These are phyloP conservation scores for Halocynthia roretzi DNA, from an alignment of 23 tunicate species.

Conservation along the genomic window DNA sequence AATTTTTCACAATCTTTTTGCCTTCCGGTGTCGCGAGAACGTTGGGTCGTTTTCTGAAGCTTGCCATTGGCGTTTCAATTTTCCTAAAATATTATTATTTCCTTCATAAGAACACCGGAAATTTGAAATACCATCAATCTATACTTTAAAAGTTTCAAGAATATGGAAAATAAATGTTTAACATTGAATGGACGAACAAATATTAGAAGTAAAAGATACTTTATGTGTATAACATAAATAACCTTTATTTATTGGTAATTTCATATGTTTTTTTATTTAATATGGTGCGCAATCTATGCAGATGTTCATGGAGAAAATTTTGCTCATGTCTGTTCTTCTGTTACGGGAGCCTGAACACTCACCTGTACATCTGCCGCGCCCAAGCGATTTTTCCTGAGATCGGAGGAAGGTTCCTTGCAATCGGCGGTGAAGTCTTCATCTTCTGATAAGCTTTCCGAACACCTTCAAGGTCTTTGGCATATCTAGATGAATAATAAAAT, in stretches of 20 bases:
- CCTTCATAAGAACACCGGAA: too few species aligned
- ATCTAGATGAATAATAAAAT: not conserved
- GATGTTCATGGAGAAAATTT: too few species aligned
- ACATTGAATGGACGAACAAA: too few species aligned
- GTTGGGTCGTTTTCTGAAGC: slow-evolving; percentile 37
- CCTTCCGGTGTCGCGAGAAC: slow-evolving; percentile 54
- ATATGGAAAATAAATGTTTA: too few species aligned
- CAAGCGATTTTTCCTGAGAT: slow-evolving; percentile 70
- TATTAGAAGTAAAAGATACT: too few species aligned
- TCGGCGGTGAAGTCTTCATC: slow-evolving; percentile 78
- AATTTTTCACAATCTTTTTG: slow-evolving; percentile 38
- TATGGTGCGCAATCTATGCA: not conserved
- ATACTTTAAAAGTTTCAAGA: too few species aligned
- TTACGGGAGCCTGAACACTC: not conserved
- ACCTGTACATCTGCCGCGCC: slow-evolving; percentile 79
- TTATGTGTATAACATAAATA: too few species aligned
- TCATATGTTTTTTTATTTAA: not conserved
- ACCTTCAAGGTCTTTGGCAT: slow-evolving; percentile 43
- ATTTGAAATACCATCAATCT: too few species aligned
- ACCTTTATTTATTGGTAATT: not conserved
- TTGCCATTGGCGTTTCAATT: slow-evolving; percentile 47
- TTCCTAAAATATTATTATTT: slow-evolving; percentile 8
- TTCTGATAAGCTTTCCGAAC: slow-evolving; percentile 74
- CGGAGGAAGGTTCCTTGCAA: slow-evolving; percentile 71
- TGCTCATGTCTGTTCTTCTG: too few species aligned